Evolutionary conservation across 1,140 invertebrate genomes (phyloP).

Genomic region (Centruroides vittatus): DNA sequence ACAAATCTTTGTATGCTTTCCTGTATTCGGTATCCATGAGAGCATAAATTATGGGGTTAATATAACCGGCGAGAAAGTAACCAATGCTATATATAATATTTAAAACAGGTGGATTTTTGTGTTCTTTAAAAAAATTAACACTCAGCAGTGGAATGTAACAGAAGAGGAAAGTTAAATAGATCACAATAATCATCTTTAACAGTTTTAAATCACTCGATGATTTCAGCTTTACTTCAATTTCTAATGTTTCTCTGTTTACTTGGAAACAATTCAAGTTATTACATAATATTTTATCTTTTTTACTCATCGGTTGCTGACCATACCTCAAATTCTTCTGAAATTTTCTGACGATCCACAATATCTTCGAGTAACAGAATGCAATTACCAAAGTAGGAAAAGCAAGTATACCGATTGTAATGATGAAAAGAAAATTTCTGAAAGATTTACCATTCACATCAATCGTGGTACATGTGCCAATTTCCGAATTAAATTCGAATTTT

Average conservation of each 20-base stretch:
- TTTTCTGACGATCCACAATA: slow-evolving; percentile 51
- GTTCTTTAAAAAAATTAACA: neutral
- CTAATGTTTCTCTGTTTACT: too few relatives aligned
- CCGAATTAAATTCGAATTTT: slow-evolving; percentile 49
- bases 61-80: slow-evolving; percentile 67
- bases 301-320: too few relatives aligned
- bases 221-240: too few relatives aligned
- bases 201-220: too few relatives aligned
- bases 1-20: neutral
- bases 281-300: too few relatives aligned
- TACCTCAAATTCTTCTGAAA: too few relatives aligned
- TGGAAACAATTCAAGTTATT: too few relatives aligned
- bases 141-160: slow-evolving; percentile 5
- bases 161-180: too few relatives aligned
- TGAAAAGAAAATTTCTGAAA: slow-evolving; percentile 70
- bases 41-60: slow-evolving; percentile 63
- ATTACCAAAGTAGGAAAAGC: slow-evolving; percentile 44
- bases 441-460: slow-evolving; percentile 51
- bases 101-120: neutral
- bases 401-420: slow-evolving; percentile 67
- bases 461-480: slow-evolving; percentile 16
- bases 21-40: slow-evolving; percentile 25
- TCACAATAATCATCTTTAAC: too few relatives aligned
- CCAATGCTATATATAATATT: slow-evolving; percentile 54
- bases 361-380: slow-evolving; percentile 67